These are phyloP conservation scores for Enteromius mattozi DNA, from an alignment of 2,797 vertebrate genomes.

Conservation along the genomic window DNA sequence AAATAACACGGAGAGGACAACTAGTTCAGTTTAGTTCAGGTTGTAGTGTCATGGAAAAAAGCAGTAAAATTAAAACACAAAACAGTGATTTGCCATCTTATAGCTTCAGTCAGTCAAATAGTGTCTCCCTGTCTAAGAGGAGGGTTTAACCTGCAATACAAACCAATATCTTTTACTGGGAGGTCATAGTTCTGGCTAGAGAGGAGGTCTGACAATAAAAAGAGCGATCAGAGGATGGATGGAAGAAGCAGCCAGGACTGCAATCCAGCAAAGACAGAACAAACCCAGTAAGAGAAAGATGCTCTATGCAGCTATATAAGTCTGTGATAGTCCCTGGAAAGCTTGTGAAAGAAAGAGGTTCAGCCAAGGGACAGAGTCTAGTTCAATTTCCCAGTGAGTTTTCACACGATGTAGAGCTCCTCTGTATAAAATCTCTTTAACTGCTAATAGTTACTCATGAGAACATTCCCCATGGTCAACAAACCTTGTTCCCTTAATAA, in stretches of 20 bases:
- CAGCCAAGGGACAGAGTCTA: constrained; percentile 54
- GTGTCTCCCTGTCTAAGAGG: background rate
- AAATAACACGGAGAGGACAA: background rate
- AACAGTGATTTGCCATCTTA: background rate
- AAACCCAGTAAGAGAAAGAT: constrained; percentile 34
- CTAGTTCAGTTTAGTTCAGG: background rate
- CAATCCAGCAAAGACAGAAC: constrained; percentile 7
- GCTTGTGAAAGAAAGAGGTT: constrained; percentile 39
- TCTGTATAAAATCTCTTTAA: constrained; percentile 24
- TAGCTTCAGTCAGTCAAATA: background rate
- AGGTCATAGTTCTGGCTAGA: background rate
- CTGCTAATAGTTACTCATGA: constrained; percentile 36
- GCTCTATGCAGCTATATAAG: constrained; percentile 13
- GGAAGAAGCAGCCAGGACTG: constrained; percentile 3
- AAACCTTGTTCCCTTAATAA: constrained; percentile 12
- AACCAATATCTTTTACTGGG: background rate
- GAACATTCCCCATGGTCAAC: constrained; percentile 18
- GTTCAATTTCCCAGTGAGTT: constrained; percentile 27
- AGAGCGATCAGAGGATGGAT: background rate
- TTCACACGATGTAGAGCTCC: constrained; percentile 22
- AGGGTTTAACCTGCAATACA: background rate
- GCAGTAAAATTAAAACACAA: background rate
- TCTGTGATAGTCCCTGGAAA: constrained; percentile 38
- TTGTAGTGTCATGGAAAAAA: background rate
- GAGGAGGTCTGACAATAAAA: background rate